Evolutionary conservation across 2,113 vertebrate species (phyloP), one percentile per base, ranked within the genome.

Genomic region (Erpornis zantholeuca): DNA sequence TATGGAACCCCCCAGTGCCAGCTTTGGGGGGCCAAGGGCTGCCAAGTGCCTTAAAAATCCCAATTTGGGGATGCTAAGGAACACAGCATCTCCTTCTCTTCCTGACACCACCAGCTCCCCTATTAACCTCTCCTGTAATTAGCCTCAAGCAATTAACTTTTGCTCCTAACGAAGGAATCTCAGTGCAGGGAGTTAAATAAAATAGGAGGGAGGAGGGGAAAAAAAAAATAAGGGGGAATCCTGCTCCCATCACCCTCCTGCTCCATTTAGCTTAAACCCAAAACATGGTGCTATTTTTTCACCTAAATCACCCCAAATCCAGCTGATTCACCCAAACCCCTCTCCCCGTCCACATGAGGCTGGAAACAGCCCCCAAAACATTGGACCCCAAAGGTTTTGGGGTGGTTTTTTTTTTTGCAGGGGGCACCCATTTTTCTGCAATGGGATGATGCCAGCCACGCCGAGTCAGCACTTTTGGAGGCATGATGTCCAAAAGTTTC

Each of bases 61-160:
- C 31, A 6, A 2, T 56, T 70, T 78, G 2, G 83, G 90, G 60
- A n/a, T 17, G 40, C 5, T 8, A 17, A 76, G 52, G 57, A 65
- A 28, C 23, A 5, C 1, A 0, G 64, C 44, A 38, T 10, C 64
- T 53, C 66, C 54, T 28, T 2, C 44, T 17, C 35, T 7, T 5
- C 52, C 84, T 35, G 21, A 27, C 8, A 24, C 50, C 1, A 0
- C 38, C 82, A 71, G 64, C 42, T 91, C 60, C 73, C 50, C 50
- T 9, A 77, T 93, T 87, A 92, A 90, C 82, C 80, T 76, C 40
- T 27, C 47, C 59, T 5, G 5, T 68, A 94, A 95, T 93, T 87
- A 93, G 82, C 80, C 47, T 10, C 25, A 8, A 90, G 81, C 82
- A 90, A 96, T 94, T 93, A 93, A 90, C 88, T 90, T 87, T 52